Percentiles rank a stretch among this genome's conserved stretches.
phyloP scores from a whole-genome alignment of 2,797 vertebrate genomes.

The Leptatherina wallacei region DNA sequence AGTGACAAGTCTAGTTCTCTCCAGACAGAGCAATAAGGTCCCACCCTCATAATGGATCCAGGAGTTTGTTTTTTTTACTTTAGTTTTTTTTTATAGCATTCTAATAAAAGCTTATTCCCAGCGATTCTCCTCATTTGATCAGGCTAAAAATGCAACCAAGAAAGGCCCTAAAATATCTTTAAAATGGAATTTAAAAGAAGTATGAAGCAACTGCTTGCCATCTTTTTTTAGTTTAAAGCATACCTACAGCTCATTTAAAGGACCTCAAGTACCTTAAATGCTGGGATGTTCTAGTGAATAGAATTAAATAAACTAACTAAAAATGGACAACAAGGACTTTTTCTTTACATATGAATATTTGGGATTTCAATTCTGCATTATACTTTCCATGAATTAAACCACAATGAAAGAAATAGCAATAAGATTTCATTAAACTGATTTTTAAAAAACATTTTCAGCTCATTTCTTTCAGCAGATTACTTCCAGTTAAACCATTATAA shows the following conservation, averaged over 20 bases:
- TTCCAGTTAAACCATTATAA: no score
- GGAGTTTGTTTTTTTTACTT: constrained; percentile 45
- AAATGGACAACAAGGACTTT: background rate
- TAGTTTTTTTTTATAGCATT: constrained; percentile 45
- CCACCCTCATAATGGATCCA: constrained; percentile 66
- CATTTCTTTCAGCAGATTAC: background rate
- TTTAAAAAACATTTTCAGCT: background rate
- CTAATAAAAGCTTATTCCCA: constrained; percentile 61
- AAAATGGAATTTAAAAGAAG: constrained; percentile 21
- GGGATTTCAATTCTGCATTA: background rate
- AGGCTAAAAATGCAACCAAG: constrained; percentile 53
- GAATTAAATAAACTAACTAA: background rate
- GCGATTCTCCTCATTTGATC: constrained; percentile 42
- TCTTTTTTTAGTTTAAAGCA: background rate
- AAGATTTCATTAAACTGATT: background rate
- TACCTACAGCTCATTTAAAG: background rate
- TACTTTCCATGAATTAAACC: background rate
- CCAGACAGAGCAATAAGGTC: constrained; percentile 71
- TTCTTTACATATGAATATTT: background rate
- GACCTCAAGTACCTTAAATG: background rate
- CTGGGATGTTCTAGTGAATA: background rate
- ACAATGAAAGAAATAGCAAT: background rate
- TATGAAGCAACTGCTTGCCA: constrained; percentile 20
- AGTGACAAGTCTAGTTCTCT: constrained; percentile 80
- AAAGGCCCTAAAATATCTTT: constrained; percentile 50